Base-by-base conservation (phyloP, 1,140 invertebrate species). In the Papilio polyxenes region DNA sequence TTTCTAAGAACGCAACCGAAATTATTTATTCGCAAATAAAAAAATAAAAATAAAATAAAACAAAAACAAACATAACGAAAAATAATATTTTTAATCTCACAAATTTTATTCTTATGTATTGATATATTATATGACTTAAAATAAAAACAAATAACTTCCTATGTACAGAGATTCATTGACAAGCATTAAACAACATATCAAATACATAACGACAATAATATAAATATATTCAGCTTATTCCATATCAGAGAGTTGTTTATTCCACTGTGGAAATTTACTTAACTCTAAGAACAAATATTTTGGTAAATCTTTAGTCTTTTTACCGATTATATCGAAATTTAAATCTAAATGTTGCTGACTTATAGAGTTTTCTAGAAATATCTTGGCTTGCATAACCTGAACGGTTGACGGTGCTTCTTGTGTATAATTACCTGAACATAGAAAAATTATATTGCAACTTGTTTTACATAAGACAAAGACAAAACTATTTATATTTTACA, bases 391-490 rank as follows among this genome's bases (percentile, higher is more conserved):
- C 11, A 79, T 65, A 4, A 86, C 40, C 74, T 87, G 87, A 1
- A 37, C 69, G 2, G 10, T 5, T 1, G 81, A 79, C 1, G 86
- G 87, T 59, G 80, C 48, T 11, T n/a, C 69, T 17, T 79, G 59
- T 0, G 85, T 84, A 72, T 84, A 88, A 82, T 87, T 84, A 69
- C 87, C 87, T 88, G 84, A 0, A 74, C 83, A 85, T 40, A 51
- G 17, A 49, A 49, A 20, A 17, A 2, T 37, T 72, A 59, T 69
- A 17, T 72, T 72, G 37, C 4, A 72, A 31, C 9, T 37, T 6
- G 11, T 69, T 37, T 37, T 69, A 13, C 1, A 69, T 11, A 37
- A 37, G 37, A 69, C 3, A 11, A 13, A 69, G 3, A 37, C 7
- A 62, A 20, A 5, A 31, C 11, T 31, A 31, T 37, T 69, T 4